Base-by-base conservation (phyloP, 2,888 invertebrate genomes). In the Hyles lineata region DNA sequence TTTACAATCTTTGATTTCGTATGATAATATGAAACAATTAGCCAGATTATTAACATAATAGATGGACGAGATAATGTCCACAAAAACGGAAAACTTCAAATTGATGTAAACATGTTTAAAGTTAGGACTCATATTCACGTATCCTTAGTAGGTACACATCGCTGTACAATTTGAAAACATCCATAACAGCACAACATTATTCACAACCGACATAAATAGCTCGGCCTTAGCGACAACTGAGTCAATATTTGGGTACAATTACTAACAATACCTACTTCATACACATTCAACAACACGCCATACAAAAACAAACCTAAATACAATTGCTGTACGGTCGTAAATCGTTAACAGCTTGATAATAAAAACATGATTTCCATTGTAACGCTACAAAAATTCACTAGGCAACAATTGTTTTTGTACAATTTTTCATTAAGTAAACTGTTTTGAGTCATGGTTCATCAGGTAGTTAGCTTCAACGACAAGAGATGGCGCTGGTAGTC, bases 401-500 rank as follows among this genome's bases (percentile, higher is more conserved):
- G 70, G 58, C n/a, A 55, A 70, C 55, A 70, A 67, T 67, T 67
- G 67, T 67, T 67, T 67, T 67, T 23, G 67, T 67, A 25, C 60
- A 63, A 61, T 69, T 61, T 76, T 79, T 74, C 75, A 75, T 73
- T 67, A 55, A 17, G 74, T 70, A 35, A 70, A 58, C 58, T 55
- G 70, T 72, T 61, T 72, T 35, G 58, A 61, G 73, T 70, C 71
- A 70, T 74, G 70, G 35, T 73, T 73, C 73, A 70, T 73, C 71
- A 72, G 70, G 72, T 79, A 78, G 79, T 87, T 80, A 76, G 5
- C 0, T 11, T 9, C 9, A 23, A 1, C 11, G 62, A 55, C 72
- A 76, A 81, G 29, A 90, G 90, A 88, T 90, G 90, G 87, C 89
- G 85, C 55, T 83, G 77, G 75, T 32, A 4, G 84, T 78, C 50